Conservation (phyloP, 2,888 invertebrate species). For the Plagiodera versicolora region DNA sequence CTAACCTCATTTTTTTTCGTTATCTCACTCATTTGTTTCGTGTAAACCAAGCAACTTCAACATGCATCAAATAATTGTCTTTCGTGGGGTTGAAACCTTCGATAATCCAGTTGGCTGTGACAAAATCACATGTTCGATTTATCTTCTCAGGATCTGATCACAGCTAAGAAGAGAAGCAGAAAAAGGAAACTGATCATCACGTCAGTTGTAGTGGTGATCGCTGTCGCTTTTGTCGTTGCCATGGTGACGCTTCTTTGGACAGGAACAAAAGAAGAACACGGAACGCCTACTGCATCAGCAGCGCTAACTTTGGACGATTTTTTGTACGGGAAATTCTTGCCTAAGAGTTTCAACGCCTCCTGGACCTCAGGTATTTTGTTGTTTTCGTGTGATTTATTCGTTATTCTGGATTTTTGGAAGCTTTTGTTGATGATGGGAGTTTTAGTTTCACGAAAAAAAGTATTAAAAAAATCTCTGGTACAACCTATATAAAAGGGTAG, state of each 20-base stretch:
- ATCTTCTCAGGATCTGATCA: constrained; percentile 62
- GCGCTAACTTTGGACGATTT: constrained; percentile 70
- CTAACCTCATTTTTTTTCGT: too few species aligned
- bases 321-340: constrained; percentile 66
- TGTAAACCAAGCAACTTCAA: too few species aligned
- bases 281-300: constrained; percentile 36
- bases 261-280: constrained; percentile 26
- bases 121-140: background rate
- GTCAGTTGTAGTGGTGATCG: constrained; percentile 60
- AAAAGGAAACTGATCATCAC: constrained; percentile 58
- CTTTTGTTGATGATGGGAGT: too few species aligned
- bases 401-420: too few species aligned
- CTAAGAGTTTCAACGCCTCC: constrained; percentile 75
- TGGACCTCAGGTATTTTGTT: constrained; percentile 73
- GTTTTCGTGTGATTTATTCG: too few species aligned
- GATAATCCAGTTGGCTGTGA: background rate
- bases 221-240: constrained; percentile 64
- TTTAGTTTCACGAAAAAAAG: too few species aligned
- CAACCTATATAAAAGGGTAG: too few species aligned
- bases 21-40: too few species aligned
- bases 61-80: too few species aligned
- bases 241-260: constrained; percentile 50
- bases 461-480: too few species aligned
- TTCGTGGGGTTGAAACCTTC: too few species aligned
- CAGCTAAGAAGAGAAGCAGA: constrained; percentile 60